Evolutionary conservation across 30 jellyfish, hydroid and myxozoan genomes (phyloP), one percentile per base, ranked within the genome.

Genomic region (Cassiopea andromeda): DNA sequence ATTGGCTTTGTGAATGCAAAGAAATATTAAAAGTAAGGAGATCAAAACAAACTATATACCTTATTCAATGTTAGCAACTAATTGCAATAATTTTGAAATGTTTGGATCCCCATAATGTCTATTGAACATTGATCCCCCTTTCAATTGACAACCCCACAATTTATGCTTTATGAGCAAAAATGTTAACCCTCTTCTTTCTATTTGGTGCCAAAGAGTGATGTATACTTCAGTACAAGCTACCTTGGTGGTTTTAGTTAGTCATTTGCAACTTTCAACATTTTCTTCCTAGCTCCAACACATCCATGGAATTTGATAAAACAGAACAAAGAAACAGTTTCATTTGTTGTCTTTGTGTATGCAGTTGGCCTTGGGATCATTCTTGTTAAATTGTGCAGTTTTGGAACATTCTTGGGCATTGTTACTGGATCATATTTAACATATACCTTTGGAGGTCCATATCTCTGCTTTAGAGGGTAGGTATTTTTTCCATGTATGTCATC

Each of bases 291-390:
- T 44, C 88, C 92, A 6, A 43, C 79, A 49, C 98, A 94, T 61
- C 98, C 98, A 1, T 89, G 97, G 97, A 94, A 94, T 64, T 58
- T 90, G 14, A 77, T 88, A 76, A 84, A 86, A 70, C 98, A 88
- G 77, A 93, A 92, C 61, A 57, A 85, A 74, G 94, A 94, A 67
- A 64, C 92, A 38, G 94, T 94, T 50, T 85, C 98, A 71, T 83
- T 85, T 85, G 85, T 90, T 5, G 89, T 94, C 43, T 94, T 94
- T 72, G 93, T 90, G 8, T 94, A 89, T 72, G 94, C 92, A 27
- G 77, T 85, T 14, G 85, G 90, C 2, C 44, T 94, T 50, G 75
- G 94, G 16, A 75, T 90, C 70, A 81, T 94, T 27, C 88, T 94
- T 50, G 78, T 90, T 60, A 85, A 78, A 48, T 81, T 94, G 45